Evolutionary conservation across 2,797 vertebrate genomes (phyloP), one percentile per base, ranked within the genome.

Genomic region (Pseudopleuronectes americanus): DNA sequence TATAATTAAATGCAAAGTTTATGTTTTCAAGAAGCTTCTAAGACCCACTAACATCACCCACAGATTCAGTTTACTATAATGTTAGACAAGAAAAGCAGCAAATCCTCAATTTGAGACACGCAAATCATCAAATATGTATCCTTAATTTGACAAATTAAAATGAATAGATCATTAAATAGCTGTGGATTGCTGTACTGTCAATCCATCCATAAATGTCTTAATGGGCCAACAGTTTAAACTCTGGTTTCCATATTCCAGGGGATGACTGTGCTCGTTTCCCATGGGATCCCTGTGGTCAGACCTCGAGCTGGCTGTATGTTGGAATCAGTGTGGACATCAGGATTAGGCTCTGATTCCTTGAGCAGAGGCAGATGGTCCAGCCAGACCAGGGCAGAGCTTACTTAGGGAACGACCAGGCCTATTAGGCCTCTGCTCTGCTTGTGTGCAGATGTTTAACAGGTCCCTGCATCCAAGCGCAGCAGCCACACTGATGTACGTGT

Each of bases 291-390:
- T n/a, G 51, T 23, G 54, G 54, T 43, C 45, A 4, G 31, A 26
- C 52, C 21, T 58, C 23, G 55, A 63, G 70, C 31, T 80, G 77
- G 53, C 26, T 71, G 58, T 21, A 13, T 57, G 31, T 71, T 68
- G 60, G 31, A 49, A 59, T 22, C n/a, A 43, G 16, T 36, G 63
- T 51, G 51, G 0, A 38, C 57, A 38, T 36, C 52, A 60, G 78
- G 76, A 85, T 84, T 81, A 80, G 52, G 22, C 53, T 84, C 59
- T 41, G 57, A 41, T 58, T 79, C 62, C 59, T 59, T 57, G 16
- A 64, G 43, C 43, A 59, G 57, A 74, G 55, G 47, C 81, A 88
- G 81, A 80, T 81, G 84, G 69, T 68, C 33, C 47, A 64, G 19
- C 8, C 59, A 45, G 57, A 56, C 68, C 71, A 71, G 36, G 12